Base-by-base conservation (phyloP, 2,888 invertebrate genomes). In the Hoplodrina ambigua region DNA sequence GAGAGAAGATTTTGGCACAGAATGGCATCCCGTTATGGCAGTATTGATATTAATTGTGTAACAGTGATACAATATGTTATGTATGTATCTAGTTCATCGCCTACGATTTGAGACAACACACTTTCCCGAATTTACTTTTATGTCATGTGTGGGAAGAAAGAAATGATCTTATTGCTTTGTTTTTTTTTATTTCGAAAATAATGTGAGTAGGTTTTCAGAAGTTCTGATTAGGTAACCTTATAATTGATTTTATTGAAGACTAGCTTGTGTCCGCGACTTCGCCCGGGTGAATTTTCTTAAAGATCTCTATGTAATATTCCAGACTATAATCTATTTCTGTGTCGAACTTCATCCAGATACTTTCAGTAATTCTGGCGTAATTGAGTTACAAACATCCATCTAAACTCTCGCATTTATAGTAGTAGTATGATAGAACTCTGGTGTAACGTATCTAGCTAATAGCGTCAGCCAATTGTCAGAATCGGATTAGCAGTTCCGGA, bases 21-120 rank as follows among this genome's bases (percentile, higher is more conserved):
- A 79, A 80, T 56, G 19, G 46, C 57, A 52, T 11, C 64, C 57
- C 56, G 46, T 67, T 76, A 71, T 81, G 77, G 77, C 54, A 57
- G 13, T 80, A 80, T 70, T 57, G 46, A 54, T 52, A 57, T 50
- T 56, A 49, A 66, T 50, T 59, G n/a, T 55, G 57, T 63, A 57
- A 81, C 59, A 57, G 60, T 60, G 41, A 54, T 67, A 76, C 57
- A 67, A 53, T 69, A 65, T 54, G 44, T 65, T 61, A n/a, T 19
- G 50, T 44, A 64, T 60, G 56, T 55, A 71, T 76, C 33, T 70
- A 55, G 77, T 53, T 44, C 56, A 60, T n/a, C 67, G 71, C 66
- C 72, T 55, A 71, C 66, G 19, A 44, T 62, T 61, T 64, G 44
- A 58, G 55, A 52, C 58, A 67, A 59, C 50, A 58, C 53, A 58